phyloP scores from a whole-genome alignment of 2,113 vertebrate genomes.

The Callipepla californica region DNA sequence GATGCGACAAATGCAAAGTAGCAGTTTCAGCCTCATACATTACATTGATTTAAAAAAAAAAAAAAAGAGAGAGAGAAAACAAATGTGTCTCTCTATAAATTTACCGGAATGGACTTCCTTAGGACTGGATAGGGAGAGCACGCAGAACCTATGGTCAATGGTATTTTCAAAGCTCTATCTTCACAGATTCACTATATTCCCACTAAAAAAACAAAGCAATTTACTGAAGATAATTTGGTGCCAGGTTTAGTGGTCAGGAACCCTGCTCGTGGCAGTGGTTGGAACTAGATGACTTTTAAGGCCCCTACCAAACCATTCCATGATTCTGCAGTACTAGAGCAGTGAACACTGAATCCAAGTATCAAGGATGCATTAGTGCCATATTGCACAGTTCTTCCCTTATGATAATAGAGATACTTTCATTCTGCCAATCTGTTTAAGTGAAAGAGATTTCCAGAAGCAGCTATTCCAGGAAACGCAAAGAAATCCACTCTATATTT shows the following conservation, averaged over 20 bases:
- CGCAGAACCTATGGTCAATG: neutral
- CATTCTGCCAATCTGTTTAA: neutral
- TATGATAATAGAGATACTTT: neutral
- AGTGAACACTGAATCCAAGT: neutral
- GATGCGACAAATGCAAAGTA: neutral
- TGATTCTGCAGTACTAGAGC: neutral
- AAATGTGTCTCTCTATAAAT: neutral
- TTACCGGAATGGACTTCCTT: neutral
- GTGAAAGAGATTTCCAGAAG: neutral
- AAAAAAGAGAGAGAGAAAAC: neutral
- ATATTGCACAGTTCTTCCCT: neutral
- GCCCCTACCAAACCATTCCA: too few relatives aligned
- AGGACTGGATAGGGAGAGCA: neutral
- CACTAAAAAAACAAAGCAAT: neutral
- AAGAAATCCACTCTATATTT: neutral
- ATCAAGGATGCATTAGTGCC: neutral
- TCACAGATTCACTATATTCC: neutral
- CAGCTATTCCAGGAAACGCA: neutral
- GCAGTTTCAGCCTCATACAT: neutral
- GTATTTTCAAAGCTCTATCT: neutral
- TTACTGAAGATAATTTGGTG: neutral
- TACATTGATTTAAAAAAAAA: neutral
- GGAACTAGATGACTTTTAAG: too few relatives aligned
- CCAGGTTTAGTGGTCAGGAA: too few relatives aligned
- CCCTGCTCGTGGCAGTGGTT: too few relatives aligned